Conservation (phyloP, 2,888 invertebrate species). For the Aporophyla lueneburgensis region DNA sequence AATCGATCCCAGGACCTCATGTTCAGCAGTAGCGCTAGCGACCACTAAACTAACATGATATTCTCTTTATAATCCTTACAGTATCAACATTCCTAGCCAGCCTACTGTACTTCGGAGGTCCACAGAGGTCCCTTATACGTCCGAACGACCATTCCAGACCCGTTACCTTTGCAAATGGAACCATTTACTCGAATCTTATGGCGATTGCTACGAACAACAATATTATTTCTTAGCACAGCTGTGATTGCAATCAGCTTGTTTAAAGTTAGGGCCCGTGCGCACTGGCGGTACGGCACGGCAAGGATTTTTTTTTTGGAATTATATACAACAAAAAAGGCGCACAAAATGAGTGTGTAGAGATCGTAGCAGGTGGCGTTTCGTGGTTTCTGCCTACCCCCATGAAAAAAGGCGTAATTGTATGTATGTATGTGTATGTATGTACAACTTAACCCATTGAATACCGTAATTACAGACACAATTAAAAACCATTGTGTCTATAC, state of each 20-base stretch:
- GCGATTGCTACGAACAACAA: conserved; percentile 50
- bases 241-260: conserved; percentile 53
- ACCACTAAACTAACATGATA: too few species aligned
- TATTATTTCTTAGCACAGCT: conserved; percentile 54
- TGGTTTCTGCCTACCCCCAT: too few species aligned
- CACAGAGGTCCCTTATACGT: conserved; percentile 60
- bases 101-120: conserved; percentile 53
- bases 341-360: too few species aligned
- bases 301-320: not conserved
- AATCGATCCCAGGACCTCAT: too few species aligned
- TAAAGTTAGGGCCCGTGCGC: not conserved
- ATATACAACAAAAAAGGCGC: too few species aligned
- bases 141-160: conserved; percentile 40
- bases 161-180: conserved; percentile 58
- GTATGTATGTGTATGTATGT: too few species aligned
- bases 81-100: conserved; percentile 7
- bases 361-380: too few species aligned
- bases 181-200: conserved; percentile 57
- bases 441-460: too few species aligned
- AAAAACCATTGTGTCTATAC: too few species aligned
- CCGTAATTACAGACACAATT: too few species aligned
- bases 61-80: not conserved
- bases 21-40: too few species aligned
- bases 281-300: not conserved
- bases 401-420: too few species aligned